These are phyloP conservation scores for Diogma glabrata DNA, from an alignment of 2,888 invertebrate species.

Conservation along the genomic window DNA sequence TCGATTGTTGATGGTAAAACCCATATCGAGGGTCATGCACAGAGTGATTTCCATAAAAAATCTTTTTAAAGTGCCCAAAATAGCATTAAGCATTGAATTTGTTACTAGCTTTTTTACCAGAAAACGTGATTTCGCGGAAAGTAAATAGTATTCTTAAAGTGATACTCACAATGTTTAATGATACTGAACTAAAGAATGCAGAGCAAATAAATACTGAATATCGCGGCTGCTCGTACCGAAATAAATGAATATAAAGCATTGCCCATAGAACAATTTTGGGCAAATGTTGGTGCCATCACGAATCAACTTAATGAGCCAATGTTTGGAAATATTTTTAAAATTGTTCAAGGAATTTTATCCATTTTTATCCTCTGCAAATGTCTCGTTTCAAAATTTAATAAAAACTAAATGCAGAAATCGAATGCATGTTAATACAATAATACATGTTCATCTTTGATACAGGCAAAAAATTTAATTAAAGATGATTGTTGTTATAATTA, in stretches of 20 bases:
- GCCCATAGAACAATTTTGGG: constrained; percentile 12
- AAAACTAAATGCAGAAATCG: constrained; percentile 14
- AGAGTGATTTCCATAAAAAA: too few species aligned
- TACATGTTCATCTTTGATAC: constrained; percentile 13
- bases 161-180: too few species aligned
- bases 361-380: constrained; percentile 13
- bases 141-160: too few species aligned
- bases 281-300: constrained; percentile 10
- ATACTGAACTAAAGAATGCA: too few species aligned
- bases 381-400: constrained; percentile 13
- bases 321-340: constrained; percentile 13
- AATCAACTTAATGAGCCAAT: constrained; percentile 11
- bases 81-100: not conserved
- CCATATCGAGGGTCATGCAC: too few species aligned
- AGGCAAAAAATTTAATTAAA: constrained; percentile 10
- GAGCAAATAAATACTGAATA: constrained; percentile 13
- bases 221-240: constrained; percentile 9
- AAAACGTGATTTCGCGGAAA: too few species aligned
- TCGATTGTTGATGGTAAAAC: too few species aligned
- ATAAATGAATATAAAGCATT: constrained; percentile 10
- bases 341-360: constrained; percentile 13
- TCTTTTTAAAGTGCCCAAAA: too few species aligned
- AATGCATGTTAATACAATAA: not conserved
- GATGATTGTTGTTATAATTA: not conserved
- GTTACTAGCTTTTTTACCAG: not conserved